Conservation (phyloP, 1,140 invertebrate species). For the Solen grandis region DNA sequence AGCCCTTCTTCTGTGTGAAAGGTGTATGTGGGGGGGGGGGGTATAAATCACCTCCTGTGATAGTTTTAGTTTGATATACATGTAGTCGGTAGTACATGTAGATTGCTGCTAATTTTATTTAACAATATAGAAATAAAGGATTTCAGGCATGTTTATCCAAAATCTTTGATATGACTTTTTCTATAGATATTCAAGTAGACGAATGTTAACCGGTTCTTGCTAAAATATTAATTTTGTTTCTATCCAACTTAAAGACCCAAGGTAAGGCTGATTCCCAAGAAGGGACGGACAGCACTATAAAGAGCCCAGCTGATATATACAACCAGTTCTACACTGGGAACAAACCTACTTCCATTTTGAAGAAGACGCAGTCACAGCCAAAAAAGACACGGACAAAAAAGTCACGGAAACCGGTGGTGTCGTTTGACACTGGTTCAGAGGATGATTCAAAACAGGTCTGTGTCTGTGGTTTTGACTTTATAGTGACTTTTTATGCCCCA, state of each 20-base stretch:
- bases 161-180: neutral
- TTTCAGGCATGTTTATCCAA: too few relatives aligned
- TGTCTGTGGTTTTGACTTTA: too few relatives aligned
- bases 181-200: neutral
- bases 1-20: too few relatives aligned
- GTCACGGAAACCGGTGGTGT: constrained; percentile 14
- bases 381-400: constrained; percentile 15
- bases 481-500: too few relatives aligned
- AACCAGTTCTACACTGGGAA: neutral
- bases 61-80: too few relatives aligned
- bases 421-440: constrained; percentile 37
- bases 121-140: too few relatives aligned
- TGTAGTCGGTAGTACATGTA: too few relatives aligned
- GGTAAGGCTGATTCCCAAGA: neutral
- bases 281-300: neutral
- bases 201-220: neutral
- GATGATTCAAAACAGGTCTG: too few relatives aligned
- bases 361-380: neutral
- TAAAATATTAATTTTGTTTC: neutral
- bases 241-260: too few relatives aligned
- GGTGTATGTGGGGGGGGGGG: too few relatives aligned
- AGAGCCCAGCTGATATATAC: constrained; percentile 30
- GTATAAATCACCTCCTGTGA: too few relatives aligned
- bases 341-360: constrained; percentile 36
- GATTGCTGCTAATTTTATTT: too few relatives aligned